A percentile compares a stretch with the other conserved stretches of the same genome.
phyloP scores from a whole-genome alignment of 2,113 vertebrate genomes.

The Murina feae region DNA sequence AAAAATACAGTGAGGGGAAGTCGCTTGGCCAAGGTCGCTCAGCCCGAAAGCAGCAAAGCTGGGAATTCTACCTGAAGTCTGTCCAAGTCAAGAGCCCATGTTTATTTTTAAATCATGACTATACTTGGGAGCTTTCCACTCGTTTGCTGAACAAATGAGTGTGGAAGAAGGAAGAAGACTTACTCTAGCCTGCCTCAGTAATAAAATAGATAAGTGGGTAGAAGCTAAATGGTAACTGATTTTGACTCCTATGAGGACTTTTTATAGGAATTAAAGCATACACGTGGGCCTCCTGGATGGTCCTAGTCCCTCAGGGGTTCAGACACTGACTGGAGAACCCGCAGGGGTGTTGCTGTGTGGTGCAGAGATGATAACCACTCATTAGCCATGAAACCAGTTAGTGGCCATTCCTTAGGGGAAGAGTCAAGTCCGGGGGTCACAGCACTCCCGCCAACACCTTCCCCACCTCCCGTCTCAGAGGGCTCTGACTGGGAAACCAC shows the following conservation, averaged over 20 bases:
- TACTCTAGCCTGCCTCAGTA: neutral
- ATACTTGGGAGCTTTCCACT: neutral
- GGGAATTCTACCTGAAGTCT: neutral
- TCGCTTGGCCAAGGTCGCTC: neutral
- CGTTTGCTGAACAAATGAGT: neutral
- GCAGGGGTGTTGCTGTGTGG: fast-evolving
- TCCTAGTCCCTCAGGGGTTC: fast-evolving
- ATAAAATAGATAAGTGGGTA: neutral
- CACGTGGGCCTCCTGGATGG: neutral
- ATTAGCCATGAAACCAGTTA: fast-evolving
- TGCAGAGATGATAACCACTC: neutral
- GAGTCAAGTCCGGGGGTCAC: neutral
- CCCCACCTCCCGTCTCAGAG: neutral
- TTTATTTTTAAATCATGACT: fast-evolving
- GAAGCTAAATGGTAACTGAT: neutral
- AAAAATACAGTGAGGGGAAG: neutral
- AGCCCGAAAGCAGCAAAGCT: neutral
- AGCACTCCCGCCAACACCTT: neutral
- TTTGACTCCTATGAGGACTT: neutral
- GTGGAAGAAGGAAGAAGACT: too few species aligned
- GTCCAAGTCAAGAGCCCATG: neutral
- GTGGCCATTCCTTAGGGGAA: neutral
- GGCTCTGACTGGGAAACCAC: neutral
- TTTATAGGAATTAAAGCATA: neutral
- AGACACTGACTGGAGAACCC: neutral